Conservation (phyloP, 1,140 invertebrate species). For the Bombus turneri region DNA sequence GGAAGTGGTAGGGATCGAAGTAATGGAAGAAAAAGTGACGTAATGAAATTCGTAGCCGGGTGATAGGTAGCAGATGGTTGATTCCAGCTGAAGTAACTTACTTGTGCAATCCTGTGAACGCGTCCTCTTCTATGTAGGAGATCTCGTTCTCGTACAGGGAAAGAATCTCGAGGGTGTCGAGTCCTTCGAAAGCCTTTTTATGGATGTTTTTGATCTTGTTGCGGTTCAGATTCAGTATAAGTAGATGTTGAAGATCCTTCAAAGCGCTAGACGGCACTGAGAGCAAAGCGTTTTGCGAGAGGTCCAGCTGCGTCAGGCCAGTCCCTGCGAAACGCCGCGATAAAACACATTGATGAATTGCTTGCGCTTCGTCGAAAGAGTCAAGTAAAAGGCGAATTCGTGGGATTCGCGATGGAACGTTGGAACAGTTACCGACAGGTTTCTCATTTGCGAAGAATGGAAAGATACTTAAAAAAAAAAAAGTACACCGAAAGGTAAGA, state of each 20-base stretch:
- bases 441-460: background rate
- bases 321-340: slow-evolving; percentile 85
- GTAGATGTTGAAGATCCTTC: slow-evolving; percentile 89
- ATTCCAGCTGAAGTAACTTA: slow-evolving; percentile 79
- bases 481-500: background rate
- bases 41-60: no score
- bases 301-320: slow-evolving; percentile 91
- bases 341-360: no score
- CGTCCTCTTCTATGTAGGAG: slow-evolving; percentile 88
- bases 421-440: no score
- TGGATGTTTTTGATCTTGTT: slow-evolving; percentile 92
- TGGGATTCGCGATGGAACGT: background rate
- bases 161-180: slow-evolving; percentile 92
- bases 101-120: slow-evolving; percentile 93
- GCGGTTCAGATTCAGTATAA: slow-evolving; percentile 94
- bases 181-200: slow-evolving; percentile 90
- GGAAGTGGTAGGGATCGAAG: no score
- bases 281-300: slow-evolving; percentile 90
- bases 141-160: slow-evolving; percentile 95
- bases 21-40: no score
- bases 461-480: background rate
- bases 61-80: background rate
- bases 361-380: background rate
- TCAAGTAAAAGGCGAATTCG: background rate
- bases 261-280: slow-evolving; percentile 91